Base-by-base conservation (phyloP, 1,140 invertebrate species). In the Thrips palmi region DNA sequence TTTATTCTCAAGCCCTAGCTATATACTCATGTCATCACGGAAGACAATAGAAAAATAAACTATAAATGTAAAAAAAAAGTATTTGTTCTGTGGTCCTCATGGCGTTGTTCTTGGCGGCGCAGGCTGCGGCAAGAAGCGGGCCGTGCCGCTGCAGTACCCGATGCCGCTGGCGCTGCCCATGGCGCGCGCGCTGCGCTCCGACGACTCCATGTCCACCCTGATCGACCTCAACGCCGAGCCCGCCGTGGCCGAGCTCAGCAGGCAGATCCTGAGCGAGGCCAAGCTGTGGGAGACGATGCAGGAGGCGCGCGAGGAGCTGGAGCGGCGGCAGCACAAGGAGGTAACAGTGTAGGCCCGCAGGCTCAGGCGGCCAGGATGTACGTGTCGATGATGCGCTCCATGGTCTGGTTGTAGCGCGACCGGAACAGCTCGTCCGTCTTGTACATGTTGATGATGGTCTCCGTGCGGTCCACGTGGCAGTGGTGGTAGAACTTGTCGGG, bases 211-310 rank as follows among this genome's bases (percentile, higher is more conserved):
- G 22, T 67, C 62, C 25, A 63, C 70, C 27, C 52, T 74, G 2
- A 53, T 74, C 37, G 74, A 77, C 39, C 55, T 73, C 25, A 70
- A 67, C 46, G 65, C 68, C 0, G 74, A 77, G 44, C 68, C 71
- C 5, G 67, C 71, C 2, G 67, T 78, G 1, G 75, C 77, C 39
- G 76, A 81, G 43, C 56, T 79, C 0, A 75, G 72, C 30, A 63
- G 75, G 32, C 75, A 80, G 52, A 78, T 79, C 6, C 62, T 79
- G 49, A 74, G 73, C 0, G 74, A 79, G 55, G 75, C 76, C 0
- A 78, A 78, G 51, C 60, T 78, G 5, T 78, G 71, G 64, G 77
- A 80, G 48, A 75, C 75, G 2, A 72, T 79, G 27, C 75, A 79
- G 47, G 75, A 77, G 49, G 73, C 75, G 3, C 68, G 72, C 47